Conservation (phyloP, 2,797 vertebrate genomes). For the Poeciliopsis infans region DNA sequence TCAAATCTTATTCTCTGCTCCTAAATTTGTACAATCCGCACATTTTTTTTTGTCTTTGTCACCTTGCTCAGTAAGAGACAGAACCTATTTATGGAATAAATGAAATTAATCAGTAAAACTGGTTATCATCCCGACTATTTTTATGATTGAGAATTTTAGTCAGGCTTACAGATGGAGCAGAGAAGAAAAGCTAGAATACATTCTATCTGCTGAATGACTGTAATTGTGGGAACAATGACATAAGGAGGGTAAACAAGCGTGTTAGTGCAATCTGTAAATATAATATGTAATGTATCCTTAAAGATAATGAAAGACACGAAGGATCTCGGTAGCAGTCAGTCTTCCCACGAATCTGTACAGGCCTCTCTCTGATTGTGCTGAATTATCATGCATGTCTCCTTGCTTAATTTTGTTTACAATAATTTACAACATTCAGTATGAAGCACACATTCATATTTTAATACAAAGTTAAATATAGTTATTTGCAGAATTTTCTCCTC, state of each 20-base stretch:
- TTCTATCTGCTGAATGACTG: neutral
- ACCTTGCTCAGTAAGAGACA: too few relatives aligned
- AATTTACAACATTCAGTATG: neutral
- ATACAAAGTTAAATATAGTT: neutral
- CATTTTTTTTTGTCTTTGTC: neutral
- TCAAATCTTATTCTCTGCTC: constrained; percentile 21
- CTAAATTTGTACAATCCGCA: constrained; percentile 35
- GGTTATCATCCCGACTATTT: neutral
- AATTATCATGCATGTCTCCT: neutral
- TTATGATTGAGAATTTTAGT: neutral
- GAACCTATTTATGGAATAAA: neutral
- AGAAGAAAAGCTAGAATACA: neutral
- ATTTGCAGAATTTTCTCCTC: neutral
- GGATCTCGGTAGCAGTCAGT: too few relatives aligned
- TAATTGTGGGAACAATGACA: neutral
- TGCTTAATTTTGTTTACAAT: neutral
- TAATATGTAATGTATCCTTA: too few relatives aligned
- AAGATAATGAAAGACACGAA: too few relatives aligned
- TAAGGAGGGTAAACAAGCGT: neutral
- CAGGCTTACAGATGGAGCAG: neutral
- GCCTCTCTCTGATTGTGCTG: too few relatives aligned
- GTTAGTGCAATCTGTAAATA: neutral
- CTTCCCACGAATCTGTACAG: too few relatives aligned
- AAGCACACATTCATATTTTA: neutral
- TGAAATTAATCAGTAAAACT: neutral